Evolutionary conservation across 2,113 vertebrate species (phyloP), one percentile per base, ranked within the genome.

Genomic region (Pterocles orientalis): DNA sequence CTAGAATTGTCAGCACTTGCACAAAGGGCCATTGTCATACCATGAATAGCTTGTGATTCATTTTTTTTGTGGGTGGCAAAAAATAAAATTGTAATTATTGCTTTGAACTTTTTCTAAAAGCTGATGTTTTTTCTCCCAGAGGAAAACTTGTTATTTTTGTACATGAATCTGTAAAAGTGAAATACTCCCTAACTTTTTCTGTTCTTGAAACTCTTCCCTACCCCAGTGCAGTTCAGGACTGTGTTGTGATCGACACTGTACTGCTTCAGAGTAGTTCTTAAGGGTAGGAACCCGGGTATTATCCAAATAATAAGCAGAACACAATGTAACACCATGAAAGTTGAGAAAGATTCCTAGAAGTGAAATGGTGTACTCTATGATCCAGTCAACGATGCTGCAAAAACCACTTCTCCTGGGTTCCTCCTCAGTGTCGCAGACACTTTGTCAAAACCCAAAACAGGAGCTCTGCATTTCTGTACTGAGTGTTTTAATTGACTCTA

Each of bases 21-120:
- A 90, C 62, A 91, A 90, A 88, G 69, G 78, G 54, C 90, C 39
- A 10, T 88, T 94, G 91, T 82, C 41, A 34, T 34, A 18, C 53
- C 4, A 4, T 5, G 0, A 88, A 65, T 28, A 85, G 36, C 45
- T 71, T 45, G 54, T 94, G 95, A 96, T 95, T 97, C 81, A 69
- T 56, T 87, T 82, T 66, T 66, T 79, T 91, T 68, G 91, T 93
- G 57, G 84, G 90, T 90, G 91, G 87, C 2, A 94, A 82, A 39
- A 94, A 95, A 90, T 73, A 87, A 87, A 92, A 75, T 75, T 48
- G 65, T 76, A 79, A 95, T 95, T 91, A 95, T 66, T 90, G 16
- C 87, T 80, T 77, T 66, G 70, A 90, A 85, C 36, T 85, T 90
- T 64, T 58, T 28, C n/a, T 34, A 70, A 91, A 90, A 90, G 41